phyloP scores from a whole-genome alignment of 53 echinoderm and acorn worm species.

The Pentamera pediparva region DNA sequence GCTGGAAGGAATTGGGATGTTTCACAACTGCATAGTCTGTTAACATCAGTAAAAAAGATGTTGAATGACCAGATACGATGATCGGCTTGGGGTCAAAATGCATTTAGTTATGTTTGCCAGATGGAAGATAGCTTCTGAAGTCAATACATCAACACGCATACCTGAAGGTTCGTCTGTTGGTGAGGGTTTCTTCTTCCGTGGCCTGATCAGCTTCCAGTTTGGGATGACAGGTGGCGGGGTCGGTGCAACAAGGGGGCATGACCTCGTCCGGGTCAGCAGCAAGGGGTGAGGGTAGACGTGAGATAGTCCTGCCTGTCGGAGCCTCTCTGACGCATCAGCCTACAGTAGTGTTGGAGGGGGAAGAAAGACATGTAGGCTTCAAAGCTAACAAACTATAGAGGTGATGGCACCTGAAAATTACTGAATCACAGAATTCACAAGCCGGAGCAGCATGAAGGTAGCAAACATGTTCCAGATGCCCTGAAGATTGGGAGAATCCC shows the following conservation, averaged over 20 bases:
- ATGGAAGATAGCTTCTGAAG: background rate
- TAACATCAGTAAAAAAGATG: no score
- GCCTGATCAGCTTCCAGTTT: slow-evolving; percentile 89
- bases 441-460: no score
- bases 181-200: slow-evolving; percentile 87
- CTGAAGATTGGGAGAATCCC: no score
- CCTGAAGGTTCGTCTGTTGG: slow-evolving; percentile 92
- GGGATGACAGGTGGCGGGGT: slow-evolving; percentile 95
- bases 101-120: background rate
- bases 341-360: no score
- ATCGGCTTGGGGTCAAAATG: background rate
- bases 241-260: slow-evolving; percentile 92
- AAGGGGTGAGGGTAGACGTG: slow-evolving; percentile 82
- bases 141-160: background rate
- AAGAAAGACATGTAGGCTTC: no score
- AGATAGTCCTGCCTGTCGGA: slow-evolving; percentile 77
- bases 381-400: no score
- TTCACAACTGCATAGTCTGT: no score
- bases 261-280: slow-evolving; percentile 87
- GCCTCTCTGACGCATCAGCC: slow-evolving; percentile 99
- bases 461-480: no score
- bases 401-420: no score
- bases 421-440: no score
- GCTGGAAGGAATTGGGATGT: no score
- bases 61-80: no score